A percentile compares a stretch with the other conserved stretches of the same genome.
Conservation (phyloP, 2,797 vertebrate species). For the Sternarchorhynchus goeldii region DNA sequence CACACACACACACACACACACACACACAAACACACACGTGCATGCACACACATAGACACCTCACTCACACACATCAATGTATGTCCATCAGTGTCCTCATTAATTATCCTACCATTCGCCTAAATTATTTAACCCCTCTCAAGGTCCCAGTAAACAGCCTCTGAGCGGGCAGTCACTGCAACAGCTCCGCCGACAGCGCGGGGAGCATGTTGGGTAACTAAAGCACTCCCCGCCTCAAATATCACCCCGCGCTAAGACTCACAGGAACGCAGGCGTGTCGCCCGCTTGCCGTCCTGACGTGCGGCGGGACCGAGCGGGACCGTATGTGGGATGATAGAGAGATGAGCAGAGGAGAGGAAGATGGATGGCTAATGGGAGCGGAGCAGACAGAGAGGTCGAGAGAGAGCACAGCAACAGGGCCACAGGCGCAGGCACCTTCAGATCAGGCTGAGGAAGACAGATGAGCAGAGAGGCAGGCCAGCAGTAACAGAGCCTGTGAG, state of each 20-base stretch:
- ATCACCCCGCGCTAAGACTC: not conserved
- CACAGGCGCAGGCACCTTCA: conserved; percentile 49
- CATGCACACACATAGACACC: no score
- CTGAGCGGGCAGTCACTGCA: not conserved
- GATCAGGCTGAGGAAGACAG: conserved; percentile 55
- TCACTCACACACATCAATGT: conserved; percentile 44
- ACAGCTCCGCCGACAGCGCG: not conserved
- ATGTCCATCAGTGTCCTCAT: conserved; percentile 76
- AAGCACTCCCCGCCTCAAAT: not conserved
- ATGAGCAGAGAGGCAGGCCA: conserved; percentile 46
- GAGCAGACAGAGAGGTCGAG: conserved; percentile 53
- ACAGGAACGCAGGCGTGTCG: conserved; percentile 4
- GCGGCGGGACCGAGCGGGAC: conserved; percentile 52
- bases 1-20: not conserved
- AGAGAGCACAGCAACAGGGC: conserved; percentile 52
- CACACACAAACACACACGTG: conserved; percentile 14
- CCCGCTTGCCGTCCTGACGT: conserved; percentile 19
- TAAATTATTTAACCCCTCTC: conserved; percentile 75
- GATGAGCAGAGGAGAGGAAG: conserved; percentile 73
- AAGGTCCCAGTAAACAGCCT: conserved; percentile 58
- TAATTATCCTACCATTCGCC: conserved; percentile 76
- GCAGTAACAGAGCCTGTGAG: conserved; percentile 9
- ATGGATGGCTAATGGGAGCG: conserved; percentile 71
- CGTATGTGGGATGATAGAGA: conserved; percentile 67
- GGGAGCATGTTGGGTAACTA: not conserved